These are phyloP conservation scores for Acanthurus tractus DNA, from an alignment of 2,797 vertebrate genomes.

Conservation along the genomic window DNA sequence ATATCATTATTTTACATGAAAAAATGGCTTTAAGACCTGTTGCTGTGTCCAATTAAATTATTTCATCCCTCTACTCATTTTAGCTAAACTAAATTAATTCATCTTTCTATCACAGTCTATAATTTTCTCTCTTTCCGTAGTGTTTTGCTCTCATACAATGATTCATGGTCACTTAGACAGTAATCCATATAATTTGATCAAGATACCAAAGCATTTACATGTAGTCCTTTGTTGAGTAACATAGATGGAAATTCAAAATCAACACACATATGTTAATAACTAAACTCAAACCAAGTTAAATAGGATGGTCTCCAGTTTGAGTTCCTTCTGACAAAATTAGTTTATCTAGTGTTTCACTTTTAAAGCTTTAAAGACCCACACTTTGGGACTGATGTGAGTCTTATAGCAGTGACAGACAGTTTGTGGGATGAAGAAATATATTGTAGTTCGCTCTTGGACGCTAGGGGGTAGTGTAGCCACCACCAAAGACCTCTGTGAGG, in stretches of 20 bases:
- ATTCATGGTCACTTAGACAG: neutral
- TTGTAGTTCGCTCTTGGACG: constrained; percentile 18
- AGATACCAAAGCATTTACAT: neutral
- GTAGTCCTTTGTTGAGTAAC: neutral
- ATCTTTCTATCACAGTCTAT: neutral
- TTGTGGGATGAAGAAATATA: too few relatives aligned
- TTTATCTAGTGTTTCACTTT: neutral
- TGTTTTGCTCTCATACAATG: neutral
- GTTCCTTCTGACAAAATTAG: neutral
- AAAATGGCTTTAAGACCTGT: neutral
- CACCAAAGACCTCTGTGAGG: rapidly evolving
- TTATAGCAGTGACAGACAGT: neutral
- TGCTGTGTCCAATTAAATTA: neutral
- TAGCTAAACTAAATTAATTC: constrained; percentile 11
- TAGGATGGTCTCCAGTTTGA: neutral
- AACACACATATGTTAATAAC: neutral
- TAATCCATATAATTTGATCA: neutral
- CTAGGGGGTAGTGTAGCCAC: constrained; percentile 67
- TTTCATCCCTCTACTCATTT: neutral
- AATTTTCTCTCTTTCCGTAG: neutral
- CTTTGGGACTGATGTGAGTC: neutral
- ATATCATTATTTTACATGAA: constrained; percentile 10
- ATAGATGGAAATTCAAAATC: neutral
- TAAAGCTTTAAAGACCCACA: neutral
- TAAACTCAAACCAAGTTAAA: neutral